These are phyloP conservation scores for Buceros bicornis DNA, from an alignment of 2,797 vertebrate species.

Conservation along the genomic window DNA sequence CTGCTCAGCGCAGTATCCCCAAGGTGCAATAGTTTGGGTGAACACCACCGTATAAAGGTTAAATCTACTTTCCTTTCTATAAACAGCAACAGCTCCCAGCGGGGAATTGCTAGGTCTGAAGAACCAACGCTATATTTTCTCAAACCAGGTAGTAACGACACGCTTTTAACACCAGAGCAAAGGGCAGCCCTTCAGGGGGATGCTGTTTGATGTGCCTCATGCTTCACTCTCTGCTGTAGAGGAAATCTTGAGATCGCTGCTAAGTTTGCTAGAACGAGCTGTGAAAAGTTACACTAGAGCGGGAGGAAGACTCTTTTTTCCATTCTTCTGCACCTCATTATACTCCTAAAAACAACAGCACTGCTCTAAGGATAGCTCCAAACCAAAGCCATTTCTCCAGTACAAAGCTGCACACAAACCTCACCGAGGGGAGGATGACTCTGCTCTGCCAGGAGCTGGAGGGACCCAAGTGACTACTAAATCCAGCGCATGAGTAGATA, in stretches of 20 bases:
- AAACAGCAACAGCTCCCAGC: constrained; percentile 65
- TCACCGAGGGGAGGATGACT: neutral
- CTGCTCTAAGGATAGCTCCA: neutral
- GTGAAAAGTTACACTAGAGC: constrained; percentile 51
- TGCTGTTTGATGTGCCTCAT: constrained; percentile 69
- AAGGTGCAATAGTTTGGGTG: constrained; percentile 65
- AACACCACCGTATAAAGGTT: constrained; percentile 63
- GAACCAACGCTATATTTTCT: constrained; percentile 67
- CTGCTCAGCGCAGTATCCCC: constrained; percentile 59
- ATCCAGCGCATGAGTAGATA: neutral
- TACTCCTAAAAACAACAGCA: neutral
- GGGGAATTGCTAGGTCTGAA: constrained; percentile 71
- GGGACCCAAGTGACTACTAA: neutral
- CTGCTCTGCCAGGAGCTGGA: neutral
- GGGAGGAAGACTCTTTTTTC: neutral
- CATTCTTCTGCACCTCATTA: constrained; percentile 7
- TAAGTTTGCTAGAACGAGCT: constrained; percentile 67
- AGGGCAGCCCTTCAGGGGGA: constrained; percentile 65
- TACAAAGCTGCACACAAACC: neutral
- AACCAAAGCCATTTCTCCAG: neutral
- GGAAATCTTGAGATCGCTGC: constrained; percentile 67
- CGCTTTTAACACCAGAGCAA: constrained; percentile 79
- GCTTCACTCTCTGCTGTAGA: constrained; percentile 63
- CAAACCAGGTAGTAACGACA: constrained; percentile 76
- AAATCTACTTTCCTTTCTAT: constrained; percentile 57